These are phyloP conservation scores for Muraenolepis orangiensis DNA, from an alignment of 2,797 vertebrate species.

Conservation along the genomic window DNA sequence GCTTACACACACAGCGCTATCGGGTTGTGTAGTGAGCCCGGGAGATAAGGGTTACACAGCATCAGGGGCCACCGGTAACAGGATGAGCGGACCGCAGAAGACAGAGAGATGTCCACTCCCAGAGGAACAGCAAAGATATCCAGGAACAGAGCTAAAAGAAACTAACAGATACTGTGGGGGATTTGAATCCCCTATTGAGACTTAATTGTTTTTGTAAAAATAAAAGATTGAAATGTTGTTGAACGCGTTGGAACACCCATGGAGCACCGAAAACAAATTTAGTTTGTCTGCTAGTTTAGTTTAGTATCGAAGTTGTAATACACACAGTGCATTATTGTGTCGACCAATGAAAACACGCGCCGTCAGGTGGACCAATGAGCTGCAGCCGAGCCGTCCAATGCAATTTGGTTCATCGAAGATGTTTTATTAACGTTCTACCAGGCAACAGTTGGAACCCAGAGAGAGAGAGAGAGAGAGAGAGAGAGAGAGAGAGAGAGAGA, in stretches of 20 bases:
- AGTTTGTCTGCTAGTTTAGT: not conserved
- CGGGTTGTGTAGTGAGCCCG: conserved; percentile 59
- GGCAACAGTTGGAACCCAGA: conserved; percentile 55
- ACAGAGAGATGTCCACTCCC: conserved; percentile 57
- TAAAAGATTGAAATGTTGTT: not conserved
- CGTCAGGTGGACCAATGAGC: not conserved
- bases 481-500: not conserved
- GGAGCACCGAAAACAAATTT: not conserved
- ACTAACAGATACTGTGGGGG: not conserved
- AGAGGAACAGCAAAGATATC: conserved; percentile 12
- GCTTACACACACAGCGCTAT: conserved; percentile 70
- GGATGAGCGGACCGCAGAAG: conserved; percentile 69
- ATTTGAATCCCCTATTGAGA: not conserved
- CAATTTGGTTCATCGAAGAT: conserved; percentile 10
- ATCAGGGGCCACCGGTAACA: conserved; percentile 69
- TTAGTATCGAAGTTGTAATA: conserved; percentile 33
- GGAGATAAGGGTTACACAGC: conserved; percentile 74
- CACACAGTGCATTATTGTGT: conserved; percentile 49
- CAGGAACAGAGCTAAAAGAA: not conserved
- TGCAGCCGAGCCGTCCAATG: not conserved
- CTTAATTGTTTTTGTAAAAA: not conserved
- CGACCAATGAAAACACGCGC: conserved; percentile 42
- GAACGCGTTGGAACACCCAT: no score
- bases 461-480: not conserved
- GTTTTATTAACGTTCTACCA: conserved; percentile 66